Evolutionary conservation across 2,113 vertebrate species (phyloP).

Genomic region (Grus americana): DNA sequence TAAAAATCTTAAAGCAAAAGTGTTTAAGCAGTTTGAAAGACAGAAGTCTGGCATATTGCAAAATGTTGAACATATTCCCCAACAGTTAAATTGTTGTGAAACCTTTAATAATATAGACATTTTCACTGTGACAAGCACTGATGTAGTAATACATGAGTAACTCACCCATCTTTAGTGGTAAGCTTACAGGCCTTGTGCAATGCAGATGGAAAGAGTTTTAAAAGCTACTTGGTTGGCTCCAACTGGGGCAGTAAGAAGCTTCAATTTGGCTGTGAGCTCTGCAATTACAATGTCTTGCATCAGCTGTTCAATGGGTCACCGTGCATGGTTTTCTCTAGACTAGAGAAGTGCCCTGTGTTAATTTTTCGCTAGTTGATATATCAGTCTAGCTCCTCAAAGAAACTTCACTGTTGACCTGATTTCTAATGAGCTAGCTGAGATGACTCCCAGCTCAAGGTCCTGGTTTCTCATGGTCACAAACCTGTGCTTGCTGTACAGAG

Average conservation of each 20-base stretch:
- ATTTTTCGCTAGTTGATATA: not conserved
- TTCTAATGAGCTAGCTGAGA: not conserved
- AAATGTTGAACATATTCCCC: not conserved
- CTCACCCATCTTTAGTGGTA: not conserved
- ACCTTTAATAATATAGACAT: not conserved
- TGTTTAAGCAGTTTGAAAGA: not conserved
- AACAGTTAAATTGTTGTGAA: not conserved
- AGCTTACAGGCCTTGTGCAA: not conserved
- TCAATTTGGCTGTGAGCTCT: not conserved
- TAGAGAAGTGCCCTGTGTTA: not conserved
- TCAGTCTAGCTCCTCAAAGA: not conserved
- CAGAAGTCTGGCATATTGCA: not conserved
- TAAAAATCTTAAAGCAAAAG: not conserved
- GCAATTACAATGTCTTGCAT: not conserved
- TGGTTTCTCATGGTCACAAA: not conserved
- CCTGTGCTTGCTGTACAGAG: not conserved
- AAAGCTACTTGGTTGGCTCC: not conserved
- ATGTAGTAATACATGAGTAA: not conserved
- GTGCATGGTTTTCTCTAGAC: not conserved
- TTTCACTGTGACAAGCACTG: not conserved
- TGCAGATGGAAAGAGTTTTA: not conserved
- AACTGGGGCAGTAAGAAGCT: not conserved
- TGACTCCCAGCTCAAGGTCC: not conserved
- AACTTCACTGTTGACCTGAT: not conserved
- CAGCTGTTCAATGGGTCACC: not conserved